A percentile compares a stretch with the other conserved stretches of the same genome.
These are phyloP conservation scores for Bradypodion ventrale DNA, from an alignment of 2,797 vertebrate genomes.

Conservation along the genomic window DNA sequence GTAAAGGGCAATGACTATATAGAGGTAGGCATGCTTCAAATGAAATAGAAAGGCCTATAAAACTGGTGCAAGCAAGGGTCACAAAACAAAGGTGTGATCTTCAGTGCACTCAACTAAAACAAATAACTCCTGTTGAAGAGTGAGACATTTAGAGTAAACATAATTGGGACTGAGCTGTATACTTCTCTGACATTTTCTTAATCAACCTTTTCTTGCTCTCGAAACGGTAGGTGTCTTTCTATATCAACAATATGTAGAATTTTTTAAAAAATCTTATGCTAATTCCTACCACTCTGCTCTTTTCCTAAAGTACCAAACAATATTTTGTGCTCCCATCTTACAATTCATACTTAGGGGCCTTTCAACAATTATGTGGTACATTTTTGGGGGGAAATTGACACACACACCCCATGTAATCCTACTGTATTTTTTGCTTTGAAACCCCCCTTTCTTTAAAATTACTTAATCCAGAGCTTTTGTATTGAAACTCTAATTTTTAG, in stretches of 20 bases:
- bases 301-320: slow-evolving; percentile 38
- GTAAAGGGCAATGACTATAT: slow-evolving; percentile 62
- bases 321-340: background rate
- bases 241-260: slow-evolving; percentile 27
- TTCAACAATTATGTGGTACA: no score
- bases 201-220: slow-evolving; percentile 53
- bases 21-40: slow-evolving; percentile 53
- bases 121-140: slow-evolving; percentile 49
- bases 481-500: no score
- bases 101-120: slow-evolving; percentile 25
- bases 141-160: background rate
- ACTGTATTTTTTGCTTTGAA: no score
- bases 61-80: slow-evolving; percentile 43
- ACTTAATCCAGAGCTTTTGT: no score
- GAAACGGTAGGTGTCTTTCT: slow-evolving; percentile 60
- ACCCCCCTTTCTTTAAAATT: no score
- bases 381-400: no score
- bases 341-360: slow-evolving; percentile 29
- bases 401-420: no score
- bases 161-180: background rate
- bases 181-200: slow-evolving; percentile 50
- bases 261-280: slow-evolving; percentile 22
- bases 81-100: slow-evolving; percentile 42
- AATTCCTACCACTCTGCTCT: slow-evolving; percentile 23
- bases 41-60: slow-evolving; percentile 63